Conservation (phyloP, 2,888 invertebrate species). For the Oligia strigilis region DNA sequence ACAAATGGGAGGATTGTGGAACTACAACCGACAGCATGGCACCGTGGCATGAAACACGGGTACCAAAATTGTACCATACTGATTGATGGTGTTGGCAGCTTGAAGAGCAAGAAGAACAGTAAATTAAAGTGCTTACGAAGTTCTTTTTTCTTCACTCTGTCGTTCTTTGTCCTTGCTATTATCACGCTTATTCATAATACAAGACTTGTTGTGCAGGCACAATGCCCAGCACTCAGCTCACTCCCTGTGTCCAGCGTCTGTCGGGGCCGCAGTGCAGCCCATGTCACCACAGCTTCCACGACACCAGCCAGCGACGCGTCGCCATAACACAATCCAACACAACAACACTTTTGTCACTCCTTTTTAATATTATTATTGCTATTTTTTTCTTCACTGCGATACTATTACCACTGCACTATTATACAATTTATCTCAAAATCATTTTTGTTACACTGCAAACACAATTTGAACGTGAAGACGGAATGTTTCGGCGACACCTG, state of each 20-base stretch:
- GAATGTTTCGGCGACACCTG: conserved; percentile 86
- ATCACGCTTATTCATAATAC: conserved; percentile 90
- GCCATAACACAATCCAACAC: conserved; percentile 84
- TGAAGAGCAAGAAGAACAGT: conserved; percentile 5
- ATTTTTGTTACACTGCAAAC: conserved; percentile 88
- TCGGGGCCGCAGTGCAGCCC: conserved; percentile 85
- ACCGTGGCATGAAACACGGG: not conserved
- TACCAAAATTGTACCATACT: not conserved
- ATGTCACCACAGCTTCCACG: conserved; percentile 86
- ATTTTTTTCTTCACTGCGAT: conserved; percentile 80
- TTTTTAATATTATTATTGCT: conserved; percentile 76
- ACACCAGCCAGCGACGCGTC: conserved; percentile 78
- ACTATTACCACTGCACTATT: conserved; percentile 85
- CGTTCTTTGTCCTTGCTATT: conserved; percentile 89
- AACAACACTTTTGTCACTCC: conserved; percentile 71
- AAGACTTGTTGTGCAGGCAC: conserved; percentile 86
- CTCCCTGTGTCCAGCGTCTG: conserved; percentile 87
- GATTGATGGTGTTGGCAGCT: not conserved
- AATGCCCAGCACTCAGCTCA: conserved; percentile 86
- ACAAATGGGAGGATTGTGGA: not conserved
- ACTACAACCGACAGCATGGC: not conserved
- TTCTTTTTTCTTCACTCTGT: conserved; percentile 89
- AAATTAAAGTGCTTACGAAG: conserved; percentile 82
- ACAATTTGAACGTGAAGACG: conserved; percentile 72
- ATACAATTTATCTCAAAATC: conserved; percentile 89